Percentiles rank a stretch among this genome's conserved stretches.
These are phyloP conservation scores for Masnerella sp. DNA, from an alignment of 2,888 invertebrate species.

Conservation along the genomic window DNA sequence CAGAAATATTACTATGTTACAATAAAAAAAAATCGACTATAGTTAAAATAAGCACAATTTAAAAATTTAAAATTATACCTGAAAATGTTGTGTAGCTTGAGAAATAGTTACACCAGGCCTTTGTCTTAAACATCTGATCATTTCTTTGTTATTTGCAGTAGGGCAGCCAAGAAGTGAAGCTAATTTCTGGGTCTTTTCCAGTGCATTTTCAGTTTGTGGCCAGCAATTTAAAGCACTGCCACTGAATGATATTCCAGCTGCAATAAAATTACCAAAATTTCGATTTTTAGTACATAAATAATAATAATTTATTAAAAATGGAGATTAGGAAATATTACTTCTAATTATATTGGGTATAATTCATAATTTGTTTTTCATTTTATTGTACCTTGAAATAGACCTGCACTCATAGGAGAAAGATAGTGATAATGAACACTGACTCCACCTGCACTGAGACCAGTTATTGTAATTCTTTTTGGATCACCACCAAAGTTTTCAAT, in stretches of 20 bases:
- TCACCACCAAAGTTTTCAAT: conserved; percentile 86
- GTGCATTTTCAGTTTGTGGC: conserved; percentile 73
- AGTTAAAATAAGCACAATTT: no score
- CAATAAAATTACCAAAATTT: no score
- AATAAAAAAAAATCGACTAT: not conserved
- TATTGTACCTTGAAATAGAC: conserved; percentile 77
- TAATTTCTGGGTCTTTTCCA: conserved; percentile 81
- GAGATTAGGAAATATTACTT: no score
- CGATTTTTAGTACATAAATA: no score
- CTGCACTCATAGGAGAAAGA: conserved; percentile 82
- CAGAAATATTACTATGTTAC: no score
- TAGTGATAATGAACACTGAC: conserved; percentile 87
- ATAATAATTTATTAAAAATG: no score
- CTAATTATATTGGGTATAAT: no score
- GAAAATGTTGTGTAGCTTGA: conserved; percentile 80
- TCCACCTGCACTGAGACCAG: conserved; percentile 86
- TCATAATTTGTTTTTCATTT: no score
- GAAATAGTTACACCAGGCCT: conserved; percentile 82
- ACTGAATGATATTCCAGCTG: conserved; percentile 84
- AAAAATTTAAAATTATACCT: no score
- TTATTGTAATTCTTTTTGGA: conserved; percentile 83
- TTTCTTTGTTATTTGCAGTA: conserved; percentile 78
- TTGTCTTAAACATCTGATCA: conserved; percentile 83
- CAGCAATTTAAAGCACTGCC: conserved; percentile 82
- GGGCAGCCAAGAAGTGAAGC: conserved; percentile 84